These are phyloP conservation scores for Xanthia togata DNA, from an alignment of 2,888 invertebrate genomes.

Conservation along the genomic window DNA sequence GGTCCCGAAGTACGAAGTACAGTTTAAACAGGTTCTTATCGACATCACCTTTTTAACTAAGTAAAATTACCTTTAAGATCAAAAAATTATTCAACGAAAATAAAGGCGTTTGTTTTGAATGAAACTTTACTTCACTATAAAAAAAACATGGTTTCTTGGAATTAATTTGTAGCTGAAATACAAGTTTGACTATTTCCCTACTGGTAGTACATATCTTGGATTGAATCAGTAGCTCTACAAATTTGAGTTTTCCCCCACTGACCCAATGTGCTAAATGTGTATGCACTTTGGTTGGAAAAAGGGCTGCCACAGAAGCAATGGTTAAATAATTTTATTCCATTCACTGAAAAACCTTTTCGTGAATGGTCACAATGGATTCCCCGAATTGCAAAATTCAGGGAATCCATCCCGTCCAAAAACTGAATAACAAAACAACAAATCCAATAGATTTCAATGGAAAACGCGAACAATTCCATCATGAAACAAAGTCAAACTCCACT, in stretches of 20 bases:
- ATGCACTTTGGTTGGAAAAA: background rate
- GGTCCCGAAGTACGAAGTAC: background rate
- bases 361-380: conserved; percentile 1
- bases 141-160: background rate
- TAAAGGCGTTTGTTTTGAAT: background rate
- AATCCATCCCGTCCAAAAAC: conserved; percentile 1
- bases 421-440: conserved; percentile 15
- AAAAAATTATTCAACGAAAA: background rate
- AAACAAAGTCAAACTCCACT: conserved; percentile 48
- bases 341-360: conserved; percentile 7
- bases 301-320: background rate
- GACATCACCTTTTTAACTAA: background rate
- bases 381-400: background rate
- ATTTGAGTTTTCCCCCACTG: background rate
- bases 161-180: background rate
- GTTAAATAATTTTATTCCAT: background rate
- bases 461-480: conserved; percentile 13
- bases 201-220: too few species aligned
- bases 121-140: background rate
- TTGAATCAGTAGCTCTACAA: background rate
- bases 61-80: background rate
- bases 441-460: conserved; percentile 23
- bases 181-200: background rate
- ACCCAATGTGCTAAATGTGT: conserved; percentile 16
- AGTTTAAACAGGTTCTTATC: too few species aligned